Base-by-base conservation (phyloP, 92 coral and sea anemone genomes). In the Porites rus region DNA sequence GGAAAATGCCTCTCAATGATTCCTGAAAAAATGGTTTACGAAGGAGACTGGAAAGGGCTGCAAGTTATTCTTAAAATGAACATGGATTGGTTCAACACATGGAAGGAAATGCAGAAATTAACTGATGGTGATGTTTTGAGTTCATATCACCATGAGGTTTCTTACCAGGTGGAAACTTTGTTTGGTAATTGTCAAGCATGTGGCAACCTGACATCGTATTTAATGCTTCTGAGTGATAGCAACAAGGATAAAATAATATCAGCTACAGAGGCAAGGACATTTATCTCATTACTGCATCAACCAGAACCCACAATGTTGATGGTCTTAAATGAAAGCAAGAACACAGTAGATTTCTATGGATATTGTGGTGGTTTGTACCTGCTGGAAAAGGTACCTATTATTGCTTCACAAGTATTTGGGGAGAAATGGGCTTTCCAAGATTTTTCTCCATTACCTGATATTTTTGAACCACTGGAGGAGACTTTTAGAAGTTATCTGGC, bases 351-450 rank as follows among this genome's bases (percentile, higher is more conserved):
- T 58, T 77, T 92, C 25, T 88, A 85, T 86, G 98, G 98, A 20
- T 94, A 90, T 71, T 94, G 98, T 63, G 98, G 98, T 14, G 86
- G 75, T 1, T 14, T 94, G 74, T 94, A 94, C 77, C 88, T 78
- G 51, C 88, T 89, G 17, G 98, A 94, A 65, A 85, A 79, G 50
- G 25, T 94, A 6, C 90, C 98, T 10, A 46, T 71, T 1, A 62
- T 82, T 28, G 96, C 91, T 13, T 90, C 91, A 7, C 74, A 65
- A 1, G 52, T 88, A 24, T 94, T 76, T 80, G 98, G 96, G n/a
- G 43, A 65, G 22, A 12, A 75, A 28, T 60, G 86, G 88, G 11
- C 56, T 0, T 24, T 92, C 18, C 22, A 63, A 18, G 96, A 94
- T 50, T 38, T 88, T 1, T 63, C 84, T 16, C 11, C 83, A 7